Evolutionary conservation across 2,888 invertebrate species (phyloP), one percentile per base, ranked within the genome.

Genomic region (Sinhomidia bicolor): DNA sequence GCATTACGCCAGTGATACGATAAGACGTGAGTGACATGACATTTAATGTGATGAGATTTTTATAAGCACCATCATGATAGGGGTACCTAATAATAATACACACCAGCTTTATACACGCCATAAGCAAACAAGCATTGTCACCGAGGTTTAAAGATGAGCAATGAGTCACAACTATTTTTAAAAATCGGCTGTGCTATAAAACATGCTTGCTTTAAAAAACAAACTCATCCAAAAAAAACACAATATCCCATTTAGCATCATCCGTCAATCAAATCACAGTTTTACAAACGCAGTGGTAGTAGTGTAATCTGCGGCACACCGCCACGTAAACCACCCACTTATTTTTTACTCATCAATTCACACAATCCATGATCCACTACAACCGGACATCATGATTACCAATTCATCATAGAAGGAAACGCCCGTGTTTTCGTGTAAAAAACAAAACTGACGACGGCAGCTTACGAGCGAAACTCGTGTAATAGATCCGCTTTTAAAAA

Each of bases 331-430:
- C 86, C 80, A 81, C 86, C 86, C 81, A 86, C 81, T 86, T 86
- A 86, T 86, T 86, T 86, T 86, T 86, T 86, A 86, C 86, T 81
- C 86, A 86, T 81, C 68, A 80, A 51, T 76, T 23, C 57, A 85
- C 65, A 32, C 57, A 71, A 29, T 76, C 29, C 44, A 10, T 47
- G 44, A 44, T 47, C 74, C 47, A 74, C 41, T 74, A 20, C 17
- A 5, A 29, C 20, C 54, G 23, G 44, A 71, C 41, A 44, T 23
- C 1, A 68, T 44, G n/a, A 20, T 32, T 41, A 7, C 7, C n/a
- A 7, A 12, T 60, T 32, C 79, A 60, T 60, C 32, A 60, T 65
- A 26, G 1, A 65, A 32, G 29, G 29, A 10, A 26, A 60, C 12
- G 12, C 12, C 26, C 60, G 14, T 10, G 10, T 20, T 78, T 51